Conservation (phyloP, 2,113 vertebrate genomes). For the Grantiella picta region DNA sequence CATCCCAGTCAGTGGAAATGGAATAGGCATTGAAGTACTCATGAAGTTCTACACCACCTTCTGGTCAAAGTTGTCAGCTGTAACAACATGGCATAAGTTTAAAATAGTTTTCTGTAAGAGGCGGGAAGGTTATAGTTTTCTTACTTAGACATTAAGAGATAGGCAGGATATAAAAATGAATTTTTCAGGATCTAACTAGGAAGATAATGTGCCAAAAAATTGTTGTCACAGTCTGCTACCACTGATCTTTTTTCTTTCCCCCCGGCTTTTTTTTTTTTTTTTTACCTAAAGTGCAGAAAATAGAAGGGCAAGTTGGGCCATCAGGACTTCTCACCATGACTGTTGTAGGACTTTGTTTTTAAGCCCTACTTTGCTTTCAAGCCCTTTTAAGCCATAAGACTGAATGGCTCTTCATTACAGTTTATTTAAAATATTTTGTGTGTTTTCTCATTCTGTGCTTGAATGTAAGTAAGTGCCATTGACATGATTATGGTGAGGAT, state of each 20-base stretch:
- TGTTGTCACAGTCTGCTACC: not conserved
- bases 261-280: not conserved
- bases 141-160: not conserved
- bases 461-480: not conserved
- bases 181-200: not conserved
- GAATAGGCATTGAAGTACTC: not conserved
- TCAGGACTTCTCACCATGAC: not conserved
- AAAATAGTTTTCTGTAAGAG: fast-evolving
- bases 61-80: not conserved
- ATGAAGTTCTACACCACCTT: not conserved
- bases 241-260: not conserved
- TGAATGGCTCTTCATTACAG: not conserved
- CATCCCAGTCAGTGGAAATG: not conserved
- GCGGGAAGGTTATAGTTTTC: not conserved
- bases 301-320: not conserved
- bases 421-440: not conserved
- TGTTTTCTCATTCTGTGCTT: not conserved
- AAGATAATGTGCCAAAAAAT: not conserved
- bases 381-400: not conserved
- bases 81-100: not conserved
- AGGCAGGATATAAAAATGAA: not conserved
- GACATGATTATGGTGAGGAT: not conserved
- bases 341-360: not conserved
- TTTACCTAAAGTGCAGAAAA: not conserved
- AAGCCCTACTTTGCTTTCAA: not conserved